Base-by-base conservation (phyloP, 2,888 invertebrate species). In the Crepidodera aurea region DNA sequence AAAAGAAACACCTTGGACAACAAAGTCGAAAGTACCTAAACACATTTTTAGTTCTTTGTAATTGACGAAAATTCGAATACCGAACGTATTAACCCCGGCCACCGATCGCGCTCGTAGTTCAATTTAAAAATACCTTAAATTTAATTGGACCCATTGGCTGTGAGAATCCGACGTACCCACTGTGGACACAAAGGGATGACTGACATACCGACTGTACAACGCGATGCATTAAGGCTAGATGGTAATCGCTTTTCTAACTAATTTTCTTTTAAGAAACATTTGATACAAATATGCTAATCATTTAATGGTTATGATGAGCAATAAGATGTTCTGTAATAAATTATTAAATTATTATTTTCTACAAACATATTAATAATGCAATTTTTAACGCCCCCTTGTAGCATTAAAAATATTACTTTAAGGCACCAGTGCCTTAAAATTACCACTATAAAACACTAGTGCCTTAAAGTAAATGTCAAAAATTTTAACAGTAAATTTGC, bases 131-230 rank as follows among this genome's bases (percentile, higher is more conserved):
- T 48, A 57, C 57, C 39, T 50, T n/a, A 12, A 39, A 48, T 19
- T 27, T 53, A 53, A 64, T 64, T 64, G 64, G 53, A 60, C 32
- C 57, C 40, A 53, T 51, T 39, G 51, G 56, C 53, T 53, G 57
- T 53, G 64, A 57, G 60, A 60, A 64, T 53, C 37, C 57, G 56
- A 60, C 48, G 53, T 34, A 29, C 32, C 34, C 55, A 46, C 51
- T 51, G 56, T 42, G 46, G 42, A 48, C 62, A 53, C 64, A 65
- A 65, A 65, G 65, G 60, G 60, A 62, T 62, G 54, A 60, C 62
- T 53, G 37, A 60, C 65, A 65, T 65, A 50, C 59, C 65, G 57
- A 53, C 40, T 40, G 10, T 29, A 29, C 4, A 25, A 62, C 51
- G 53, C 39, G 53, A 13, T 16, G 6, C 3, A 44, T 44, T 44